Conservation (phyloP, 1,140 invertebrate species). For the Heliconius congener region DNA sequence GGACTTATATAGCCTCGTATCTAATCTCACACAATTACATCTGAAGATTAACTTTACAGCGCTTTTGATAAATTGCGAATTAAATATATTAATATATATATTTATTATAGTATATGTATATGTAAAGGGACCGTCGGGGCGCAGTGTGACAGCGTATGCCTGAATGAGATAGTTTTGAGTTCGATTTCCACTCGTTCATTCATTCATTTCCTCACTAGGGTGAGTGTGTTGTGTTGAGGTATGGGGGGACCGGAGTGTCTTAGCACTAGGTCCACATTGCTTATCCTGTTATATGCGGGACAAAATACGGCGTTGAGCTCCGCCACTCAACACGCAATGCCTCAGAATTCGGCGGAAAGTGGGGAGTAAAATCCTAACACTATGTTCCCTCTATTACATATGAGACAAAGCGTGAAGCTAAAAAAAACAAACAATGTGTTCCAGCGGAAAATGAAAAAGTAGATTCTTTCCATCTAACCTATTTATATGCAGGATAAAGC, state of each 20-base stretch:
- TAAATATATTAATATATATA: not conserved
- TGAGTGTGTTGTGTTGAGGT: no score
- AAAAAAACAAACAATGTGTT: not conserved
- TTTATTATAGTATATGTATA: not conserved
- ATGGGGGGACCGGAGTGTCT: no score
- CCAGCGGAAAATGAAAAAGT: no score
- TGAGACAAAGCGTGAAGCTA: not conserved
- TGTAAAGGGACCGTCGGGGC: not conserved
- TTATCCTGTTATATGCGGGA: no score
- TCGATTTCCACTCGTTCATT: no score
- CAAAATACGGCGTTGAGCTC: not conserved
- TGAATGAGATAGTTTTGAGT: no score
- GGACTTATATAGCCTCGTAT: not conserved
- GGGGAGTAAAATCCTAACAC: no score
- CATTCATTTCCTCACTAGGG: no score
- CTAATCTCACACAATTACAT: conserved; percentile 3
- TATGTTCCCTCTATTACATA: no score
- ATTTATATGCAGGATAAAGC: not conserved
- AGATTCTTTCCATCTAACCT: no score
- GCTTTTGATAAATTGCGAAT: not conserved
- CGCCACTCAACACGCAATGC: not conserved
- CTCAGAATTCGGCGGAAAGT: not conserved
- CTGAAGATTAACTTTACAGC: not conserved
- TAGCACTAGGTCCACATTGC: no score
- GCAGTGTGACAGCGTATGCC: no score